Percentiles rank a stretch among this genome's conserved stretches.
phyloP scores from a whole-genome alignment of 2,113 vertebrate genomes.

The Alces alces region DNA sequence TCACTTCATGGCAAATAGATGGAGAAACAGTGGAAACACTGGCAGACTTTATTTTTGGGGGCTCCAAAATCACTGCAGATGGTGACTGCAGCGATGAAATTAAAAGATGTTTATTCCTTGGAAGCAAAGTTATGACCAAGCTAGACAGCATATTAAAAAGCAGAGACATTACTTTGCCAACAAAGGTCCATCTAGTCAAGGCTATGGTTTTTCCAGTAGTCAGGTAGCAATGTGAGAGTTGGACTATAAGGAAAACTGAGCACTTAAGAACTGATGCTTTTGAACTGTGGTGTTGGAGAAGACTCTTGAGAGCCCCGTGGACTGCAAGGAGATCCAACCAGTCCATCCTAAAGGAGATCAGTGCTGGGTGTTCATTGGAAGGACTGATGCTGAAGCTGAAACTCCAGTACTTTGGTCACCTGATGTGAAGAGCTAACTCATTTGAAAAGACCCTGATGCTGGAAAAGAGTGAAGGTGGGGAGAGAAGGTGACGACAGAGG shows the following conservation, averaged over 20 bases:
- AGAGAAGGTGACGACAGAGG: neutral
- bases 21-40: neutral
- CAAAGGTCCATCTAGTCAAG: neutral
- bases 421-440: neutral
- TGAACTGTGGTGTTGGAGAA: neutral
- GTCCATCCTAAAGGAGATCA: neutral
- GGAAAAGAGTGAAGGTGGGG: neutral
- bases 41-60: neutral
- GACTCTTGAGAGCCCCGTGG: neutral
- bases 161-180: neutral
- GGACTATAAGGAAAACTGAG: neutral
- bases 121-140: neutral
- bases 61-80: neutral
- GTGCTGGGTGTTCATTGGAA: neutral
- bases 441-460: neutral
- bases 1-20: neutral
- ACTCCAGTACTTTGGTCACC: neutral
- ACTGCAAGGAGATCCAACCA: neutral
- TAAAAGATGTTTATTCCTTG: neutral
- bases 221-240: neutral
- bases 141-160: neutral
- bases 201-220: neutral
- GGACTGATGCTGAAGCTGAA: neutral
- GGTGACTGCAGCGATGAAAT: neutral
- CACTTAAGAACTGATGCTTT: accelerated